Evolutionary conservation across 2,113 vertebrate genomes (phyloP), one percentile per base, ranked within the genome.

Genomic region (Pionites leucogaster): DNA sequence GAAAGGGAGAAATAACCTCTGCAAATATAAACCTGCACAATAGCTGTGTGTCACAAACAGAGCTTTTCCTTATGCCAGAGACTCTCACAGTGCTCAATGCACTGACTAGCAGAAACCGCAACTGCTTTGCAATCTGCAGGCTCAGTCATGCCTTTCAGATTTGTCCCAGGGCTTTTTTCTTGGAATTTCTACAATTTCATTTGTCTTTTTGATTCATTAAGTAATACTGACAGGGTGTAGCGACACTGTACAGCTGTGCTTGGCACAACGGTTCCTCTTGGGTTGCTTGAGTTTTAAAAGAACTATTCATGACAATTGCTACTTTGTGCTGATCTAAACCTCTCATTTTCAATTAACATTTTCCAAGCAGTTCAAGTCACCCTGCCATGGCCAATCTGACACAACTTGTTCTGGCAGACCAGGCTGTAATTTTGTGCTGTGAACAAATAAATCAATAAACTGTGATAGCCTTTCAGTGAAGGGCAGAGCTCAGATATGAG

Each of bases 261-360:
- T 33, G 18, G 47, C 57, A 79, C 74, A 92, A 57, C 23, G 44
- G 39, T 16, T 84, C 65, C 24, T 63, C n/a, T 75, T 17, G n/a
- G 44, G 13, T 71, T 31, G 7, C 59, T 60, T 60, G 42, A 13
- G 59, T 89, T 93, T 89, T 68, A 44, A 75, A 89, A 92, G 16
- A 88, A 75, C 20, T 8, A 37, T 68, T 91, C 39, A 42, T 71
- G 68, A 82, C 33, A 91, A 71, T n/a, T 75, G 42, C 7, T 81
- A 63, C 35, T 95, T 92, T 71, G 35, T 52, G 57, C 29, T 41
- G 47, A 89, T 86, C 91, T 82, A 86, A 96, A 95, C 55, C 42
- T 84, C 90, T 96, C 69, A 62, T 92, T 95, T 96, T 65, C 75
- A 93, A 87, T 96, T 89, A 95, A 79, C 31, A 24, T 91, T 91